Percentiles rank a stretch among this genome's conserved stretches.
phyloP scores from a whole-genome alignment of 2,888 invertebrate genomes.

The Neoscelio sp. region DNA sequence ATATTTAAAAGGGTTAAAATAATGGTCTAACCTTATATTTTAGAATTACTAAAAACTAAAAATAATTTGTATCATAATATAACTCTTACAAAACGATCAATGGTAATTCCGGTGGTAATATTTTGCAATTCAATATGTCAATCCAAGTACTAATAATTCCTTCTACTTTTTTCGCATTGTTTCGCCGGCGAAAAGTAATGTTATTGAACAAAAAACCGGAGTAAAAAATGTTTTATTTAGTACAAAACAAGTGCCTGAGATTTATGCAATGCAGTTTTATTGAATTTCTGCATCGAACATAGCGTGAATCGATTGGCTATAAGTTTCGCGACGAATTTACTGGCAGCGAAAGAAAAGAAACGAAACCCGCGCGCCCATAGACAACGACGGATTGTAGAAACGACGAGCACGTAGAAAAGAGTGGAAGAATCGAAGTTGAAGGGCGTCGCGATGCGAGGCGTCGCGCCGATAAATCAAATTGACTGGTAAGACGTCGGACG shows the following conservation, averaged over 20 bases:
- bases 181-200: neutral
- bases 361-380: constrained; percentile 64
- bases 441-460: constrained; percentile 72
- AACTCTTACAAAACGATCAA: too few relatives aligned
- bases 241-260: constrained; percentile 22
- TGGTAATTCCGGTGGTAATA: too few relatives aligned
- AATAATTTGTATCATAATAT: too few relatives aligned
- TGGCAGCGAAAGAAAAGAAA: constrained; percentile 66
- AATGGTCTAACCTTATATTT: too few relatives aligned
- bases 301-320: constrained; percentile 54
- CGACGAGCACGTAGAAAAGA: constrained; percentile 44
- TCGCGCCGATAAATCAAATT: constrained; percentile 80
- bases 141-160: too few relatives aligned
- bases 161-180: constrained; percentile 8
- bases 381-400: constrained; percentile 65
- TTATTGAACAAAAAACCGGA: constrained; percentile 13
- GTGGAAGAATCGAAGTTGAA: constrained; percentile 72
- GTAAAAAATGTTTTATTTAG: constrained; percentile 39
- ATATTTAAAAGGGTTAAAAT: too few relatives aligned
- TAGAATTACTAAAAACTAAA: too few relatives aligned
- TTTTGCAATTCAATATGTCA: too few relatives aligned
- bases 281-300: constrained; percentile 42
- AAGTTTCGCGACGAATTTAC: constrained; percentile 55
- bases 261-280: constrained; percentile 52
- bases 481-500: constrained; percentile 78